Conservation (phyloP, 2,797 vertebrate genomes). For the Bradypodion ventrale region DNA sequence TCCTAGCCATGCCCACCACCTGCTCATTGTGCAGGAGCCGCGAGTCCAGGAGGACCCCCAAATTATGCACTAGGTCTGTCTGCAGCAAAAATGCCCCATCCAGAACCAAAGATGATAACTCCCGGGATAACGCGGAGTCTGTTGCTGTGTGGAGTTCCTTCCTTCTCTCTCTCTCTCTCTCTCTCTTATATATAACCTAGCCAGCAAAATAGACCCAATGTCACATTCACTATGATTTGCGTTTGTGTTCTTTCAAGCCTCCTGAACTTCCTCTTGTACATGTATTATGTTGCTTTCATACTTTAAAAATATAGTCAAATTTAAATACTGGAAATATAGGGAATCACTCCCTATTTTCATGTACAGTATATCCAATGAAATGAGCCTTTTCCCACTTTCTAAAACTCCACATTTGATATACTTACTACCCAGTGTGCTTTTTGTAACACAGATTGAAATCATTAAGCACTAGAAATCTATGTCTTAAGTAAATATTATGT, state of each 20-base stretch:
- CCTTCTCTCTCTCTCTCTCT: background rate
- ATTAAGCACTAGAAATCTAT: background rate
- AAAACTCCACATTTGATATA: background rate
- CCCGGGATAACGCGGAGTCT: too few species aligned
- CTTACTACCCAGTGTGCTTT: background rate
- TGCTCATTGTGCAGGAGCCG: too few species aligned
- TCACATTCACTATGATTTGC: too few species aligned
- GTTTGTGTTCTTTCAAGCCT: background rate
- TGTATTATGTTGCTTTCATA: background rate
- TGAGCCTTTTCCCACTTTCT: background rate
- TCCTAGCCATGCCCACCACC: too few species aligned
- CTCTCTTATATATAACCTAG: background rate
- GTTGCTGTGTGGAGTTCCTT: background rate
- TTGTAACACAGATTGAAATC: background rate
- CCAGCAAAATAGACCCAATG: too few species aligned
- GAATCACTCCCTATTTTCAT: background rate
- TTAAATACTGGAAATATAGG: background rate
- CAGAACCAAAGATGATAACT: too few species aligned
- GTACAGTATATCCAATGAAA: background rate
- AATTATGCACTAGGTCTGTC: too few species aligned
- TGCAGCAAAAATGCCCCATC: too few species aligned
- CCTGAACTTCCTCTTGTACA: background rate
- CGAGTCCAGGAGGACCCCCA: too few species aligned
- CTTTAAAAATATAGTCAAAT: too few species aligned
- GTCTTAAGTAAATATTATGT: background rate